Percentiles rank a stretch among this genome's conserved stretches.
Conservation (phyloP, 92 coral and sea anemone species). For the Palythoa grandis region DNA sequence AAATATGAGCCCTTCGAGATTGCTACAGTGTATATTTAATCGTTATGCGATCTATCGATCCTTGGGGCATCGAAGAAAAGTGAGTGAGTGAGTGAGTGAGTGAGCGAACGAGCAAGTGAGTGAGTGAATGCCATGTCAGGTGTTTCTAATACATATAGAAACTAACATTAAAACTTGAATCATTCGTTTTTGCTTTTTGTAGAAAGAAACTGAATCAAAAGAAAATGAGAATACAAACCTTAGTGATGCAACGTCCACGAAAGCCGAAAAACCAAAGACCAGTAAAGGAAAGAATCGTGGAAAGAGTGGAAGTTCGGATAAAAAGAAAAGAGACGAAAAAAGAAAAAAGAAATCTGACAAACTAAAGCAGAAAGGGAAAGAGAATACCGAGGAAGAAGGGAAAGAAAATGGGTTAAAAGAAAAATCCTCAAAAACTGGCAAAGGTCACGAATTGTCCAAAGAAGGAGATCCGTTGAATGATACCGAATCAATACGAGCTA, state of each 20-base stretch:
- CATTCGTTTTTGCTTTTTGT: no score
- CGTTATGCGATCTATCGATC: no score
- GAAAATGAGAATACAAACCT: not conserved
- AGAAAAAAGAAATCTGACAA: conserved; percentile 9
- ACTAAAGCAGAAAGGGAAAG: not conserved
- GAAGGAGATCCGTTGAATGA: not conserved
- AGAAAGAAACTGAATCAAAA: not conserved
- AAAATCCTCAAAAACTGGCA: not conserved
- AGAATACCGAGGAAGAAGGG: not conserved
- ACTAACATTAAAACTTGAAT: no score
- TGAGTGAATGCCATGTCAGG: no score
- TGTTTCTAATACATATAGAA: no score
- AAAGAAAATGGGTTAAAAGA: not conserved
- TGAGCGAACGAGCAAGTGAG: no score
- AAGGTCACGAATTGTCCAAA: not conserved
- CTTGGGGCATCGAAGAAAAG: no score
- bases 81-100: no score
- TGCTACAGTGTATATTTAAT: no score
- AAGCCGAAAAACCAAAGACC: not conserved
- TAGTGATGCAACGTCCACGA: not conserved
- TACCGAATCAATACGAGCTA: not conserved
- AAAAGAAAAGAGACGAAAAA: not conserved
- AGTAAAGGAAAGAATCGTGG: not conserved
- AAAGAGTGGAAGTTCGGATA: not conserved
- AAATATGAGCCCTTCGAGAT: no score